Percentiles rank a stretch among this genome's conserved stretches.
Evolutionary conservation across 2,797 vertebrate genomes (phyloP).

Genomic region (Anniella stebbinsi): DNA sequence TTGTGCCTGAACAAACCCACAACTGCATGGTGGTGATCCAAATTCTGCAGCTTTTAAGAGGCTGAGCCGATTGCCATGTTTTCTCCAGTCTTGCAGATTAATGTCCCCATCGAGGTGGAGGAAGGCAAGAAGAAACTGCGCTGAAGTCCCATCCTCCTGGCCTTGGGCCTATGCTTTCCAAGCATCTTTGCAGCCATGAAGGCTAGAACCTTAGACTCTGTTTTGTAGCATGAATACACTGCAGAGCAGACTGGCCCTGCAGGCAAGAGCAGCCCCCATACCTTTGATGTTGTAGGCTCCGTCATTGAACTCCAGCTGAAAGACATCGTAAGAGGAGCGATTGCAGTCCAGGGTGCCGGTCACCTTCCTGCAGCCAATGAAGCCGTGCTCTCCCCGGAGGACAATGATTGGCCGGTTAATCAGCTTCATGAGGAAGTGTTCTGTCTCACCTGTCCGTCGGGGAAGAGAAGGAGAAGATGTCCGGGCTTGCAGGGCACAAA

Average conservation of each 20-base stretch:
- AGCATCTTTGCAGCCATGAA: not conserved
- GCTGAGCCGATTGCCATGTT: not conserved
- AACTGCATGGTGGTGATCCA: not conserved
- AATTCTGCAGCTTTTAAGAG: not conserved
- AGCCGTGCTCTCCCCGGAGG: slow-evolving; percentile 95
- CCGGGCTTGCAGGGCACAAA: no score
- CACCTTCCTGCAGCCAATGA: slow-evolving; percentile 97
- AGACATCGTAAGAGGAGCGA: slow-evolving; percentile 95
- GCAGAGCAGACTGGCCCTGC: not conserved
- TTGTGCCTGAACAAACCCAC: not conserved
- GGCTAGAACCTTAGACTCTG: not conserved
- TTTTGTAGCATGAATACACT: not conserved
- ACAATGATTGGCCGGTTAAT: slow-evolving; percentile 98
- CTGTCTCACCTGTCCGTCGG: slow-evolving; percentile 84
- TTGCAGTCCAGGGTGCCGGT: slow-evolving; percentile 96
- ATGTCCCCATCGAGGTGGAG: no score
- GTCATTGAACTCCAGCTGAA: slow-evolving; percentile 92
- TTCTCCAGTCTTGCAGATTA: not conserved
- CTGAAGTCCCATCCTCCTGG: not conserved
- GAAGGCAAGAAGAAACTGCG: not conserved
- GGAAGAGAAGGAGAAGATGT: not conserved
- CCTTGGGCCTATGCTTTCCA: no score
- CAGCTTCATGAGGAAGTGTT: slow-evolving; percentile 97
- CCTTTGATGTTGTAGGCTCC: slow-evolving; percentile 97
- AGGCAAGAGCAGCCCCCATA: slow-evolving; percentile 53